Evolutionary conservation across 2,113 vertebrate species (phyloP).

Genomic region (Centropus bengalensis): DNA sequence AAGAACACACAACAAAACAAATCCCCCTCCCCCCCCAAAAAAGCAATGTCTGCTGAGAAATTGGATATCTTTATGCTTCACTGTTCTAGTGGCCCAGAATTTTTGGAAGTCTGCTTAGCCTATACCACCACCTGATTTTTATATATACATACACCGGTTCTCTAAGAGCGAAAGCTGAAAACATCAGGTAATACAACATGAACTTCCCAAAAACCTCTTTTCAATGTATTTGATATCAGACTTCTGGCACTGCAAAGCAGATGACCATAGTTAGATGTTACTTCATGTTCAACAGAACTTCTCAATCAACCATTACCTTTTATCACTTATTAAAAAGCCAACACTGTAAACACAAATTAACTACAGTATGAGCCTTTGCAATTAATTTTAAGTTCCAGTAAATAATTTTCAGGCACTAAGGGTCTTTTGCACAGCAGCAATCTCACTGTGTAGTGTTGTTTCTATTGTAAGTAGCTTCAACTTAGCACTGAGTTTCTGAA

Average conservation of each 20-base stretch:
- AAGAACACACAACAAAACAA: no score
- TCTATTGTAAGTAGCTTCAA: neutral
- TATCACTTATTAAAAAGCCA: neutral
- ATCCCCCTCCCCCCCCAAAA: no score
- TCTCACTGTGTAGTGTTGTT: neutral
- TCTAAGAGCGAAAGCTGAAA: neutral
- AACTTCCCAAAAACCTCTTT: neutral
- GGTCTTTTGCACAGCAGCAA: neutral
- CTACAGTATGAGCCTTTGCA: neutral
- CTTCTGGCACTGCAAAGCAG: neutral
- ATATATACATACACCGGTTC: neutral
- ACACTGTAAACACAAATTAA: neutral
- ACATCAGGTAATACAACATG: neutral
- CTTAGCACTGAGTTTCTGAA: neutral
- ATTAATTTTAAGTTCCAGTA: neutral
- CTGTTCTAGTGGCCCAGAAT: neutral
- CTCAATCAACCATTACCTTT: neutral
- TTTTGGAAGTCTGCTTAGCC: neutral
- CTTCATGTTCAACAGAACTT: neutral
- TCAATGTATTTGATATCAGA: neutral
- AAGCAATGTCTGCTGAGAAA: neutral
- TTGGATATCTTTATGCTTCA: neutral
- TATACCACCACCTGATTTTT: neutral
- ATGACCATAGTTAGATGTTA: neutral
- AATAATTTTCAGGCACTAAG: neutral